Conservation (phyloP, 1,140 invertebrate genomes). For the Trissolcus basalis region DNA sequence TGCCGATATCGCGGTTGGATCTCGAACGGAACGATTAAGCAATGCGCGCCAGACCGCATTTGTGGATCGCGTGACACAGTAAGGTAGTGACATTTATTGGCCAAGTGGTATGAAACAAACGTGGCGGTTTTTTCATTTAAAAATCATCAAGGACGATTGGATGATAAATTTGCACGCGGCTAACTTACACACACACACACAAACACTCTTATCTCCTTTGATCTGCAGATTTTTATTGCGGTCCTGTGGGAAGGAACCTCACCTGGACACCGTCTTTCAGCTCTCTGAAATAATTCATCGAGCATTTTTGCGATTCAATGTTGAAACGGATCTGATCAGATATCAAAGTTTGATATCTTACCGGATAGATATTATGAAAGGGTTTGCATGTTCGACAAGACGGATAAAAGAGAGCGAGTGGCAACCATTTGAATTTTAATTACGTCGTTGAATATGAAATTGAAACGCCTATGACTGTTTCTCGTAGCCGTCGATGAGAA, state of each 20-base stretch:
- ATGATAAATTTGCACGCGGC: constrained; percentile 11
- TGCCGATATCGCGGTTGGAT: constrained; percentile 24
- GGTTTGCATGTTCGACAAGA: constrained; percentile 1
- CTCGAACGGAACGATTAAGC: constrained; percentile 22
- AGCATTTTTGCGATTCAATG: no score
- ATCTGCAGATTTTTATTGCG: not conserved
- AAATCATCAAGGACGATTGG: constrained; percentile 7
- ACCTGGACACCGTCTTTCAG: no score
- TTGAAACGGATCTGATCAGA: no score
- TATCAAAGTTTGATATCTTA: no score
- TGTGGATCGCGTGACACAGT: constrained; percentile 2
- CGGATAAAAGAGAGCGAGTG: no score
- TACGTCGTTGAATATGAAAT: no score
- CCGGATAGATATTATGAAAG: constrained; percentile 6
- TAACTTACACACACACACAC: not conserved
- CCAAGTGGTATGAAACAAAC: constrained; percentile 16
- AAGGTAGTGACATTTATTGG: constrained; percentile 31
- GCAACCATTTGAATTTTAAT: no score
- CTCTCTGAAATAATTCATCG: no score
- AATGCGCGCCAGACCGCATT: not conserved
- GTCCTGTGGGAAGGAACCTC: not conserved
- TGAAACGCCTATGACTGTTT: no score
- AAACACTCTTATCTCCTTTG: not conserved
- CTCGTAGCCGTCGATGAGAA: no score
- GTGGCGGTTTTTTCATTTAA: constrained; percentile 13